Evolutionary conservation across 2,113 vertebrate genomes (phyloP).

Genomic region (Pachypanchax playfairii): DNA sequence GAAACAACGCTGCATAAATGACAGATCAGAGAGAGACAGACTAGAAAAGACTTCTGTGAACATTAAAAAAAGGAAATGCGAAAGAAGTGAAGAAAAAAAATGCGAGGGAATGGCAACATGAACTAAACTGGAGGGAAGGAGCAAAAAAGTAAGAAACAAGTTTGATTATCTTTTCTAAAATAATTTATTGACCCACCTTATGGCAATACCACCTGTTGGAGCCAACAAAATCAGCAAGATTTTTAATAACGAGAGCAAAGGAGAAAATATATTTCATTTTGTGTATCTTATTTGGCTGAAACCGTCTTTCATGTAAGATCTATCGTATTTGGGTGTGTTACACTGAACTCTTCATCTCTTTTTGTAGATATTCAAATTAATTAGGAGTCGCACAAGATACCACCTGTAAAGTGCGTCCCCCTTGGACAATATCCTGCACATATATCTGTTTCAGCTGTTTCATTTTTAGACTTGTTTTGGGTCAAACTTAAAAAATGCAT

Average conservation of each 20-base stretch:
- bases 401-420: neutral
- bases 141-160: constrained; percentile 42
- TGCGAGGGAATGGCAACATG: neutral
- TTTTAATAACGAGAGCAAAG: constrained; percentile 40
- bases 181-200: constrained; percentile 76
- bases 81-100: constrained; percentile 33
- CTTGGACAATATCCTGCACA: neutral
- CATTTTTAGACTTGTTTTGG: neutral
- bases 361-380: neutral
- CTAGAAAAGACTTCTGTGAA: constrained; percentile 10
- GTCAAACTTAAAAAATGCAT: neutral
- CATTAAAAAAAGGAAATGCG: neutral
- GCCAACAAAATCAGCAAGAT: constrained; percentile 48
- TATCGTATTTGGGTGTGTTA: neutral
- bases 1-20: constrained; percentile 13
- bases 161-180: constrained; percentile 74
- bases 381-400: neutral
- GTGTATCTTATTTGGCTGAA: neutral
- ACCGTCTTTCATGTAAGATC: neutral
- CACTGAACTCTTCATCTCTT: neutral
- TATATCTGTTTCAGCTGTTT: neutral
- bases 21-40: constrained; percentile 36
- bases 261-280: constrained; percentile 21
- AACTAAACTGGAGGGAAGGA: constrained; percentile 20
- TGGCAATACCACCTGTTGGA: constrained; percentile 61